Evolutionary conservation across 2,113 vertebrate species (phyloP), one percentile per base, ranked within the genome.

Genomic region (Semicossyphus pulcher): DNA sequence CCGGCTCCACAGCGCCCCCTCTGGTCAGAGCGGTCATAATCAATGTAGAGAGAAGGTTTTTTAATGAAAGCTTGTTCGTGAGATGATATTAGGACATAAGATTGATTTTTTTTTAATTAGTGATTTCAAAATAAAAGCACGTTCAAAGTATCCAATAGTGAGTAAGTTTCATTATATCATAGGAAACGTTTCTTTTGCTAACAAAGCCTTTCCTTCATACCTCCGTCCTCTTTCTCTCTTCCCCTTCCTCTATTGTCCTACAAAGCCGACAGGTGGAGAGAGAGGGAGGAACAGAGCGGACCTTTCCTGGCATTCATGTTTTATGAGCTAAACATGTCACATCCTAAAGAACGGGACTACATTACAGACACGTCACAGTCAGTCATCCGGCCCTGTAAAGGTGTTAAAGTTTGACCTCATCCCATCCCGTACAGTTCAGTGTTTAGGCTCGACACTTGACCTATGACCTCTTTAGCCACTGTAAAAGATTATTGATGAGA

Each of bases 191-290:
- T 26, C 18, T 34, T n/a, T 5, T 1, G 29, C 32, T 54, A 58
- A 70, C 29, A 31, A 5, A 64, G 29, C 32, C 15, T 44, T 77
- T 78, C 59, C 69, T 60, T 62, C 39, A 63, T 20, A 29, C 36
- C 39, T 68, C 71, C 72, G 47, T 71, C 53, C 76, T 78, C 41
- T 28, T 42, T 71, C 62, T 77, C 72, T 39, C 3, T 37, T 56
- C 28, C 32, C 32, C 52, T 37, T 74, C 72, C 64, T 63, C 53
- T 53, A 68, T 60, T 72, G 79, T 69, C 18, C 18, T 11, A 25
- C 7, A 44, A 84, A 83, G 82, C 86, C 85, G 89, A 42, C 83
- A 90, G 78, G 53, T 85, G 86, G 81, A 56, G 41, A 67, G 25
- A 4, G 61, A 65, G 39, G 37, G 51, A 45, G 83, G 76, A 47